Evolutionary conservation across 1,140 invertebrate species (phyloP).

Genomic region (Calephelis nemesis): DNA sequence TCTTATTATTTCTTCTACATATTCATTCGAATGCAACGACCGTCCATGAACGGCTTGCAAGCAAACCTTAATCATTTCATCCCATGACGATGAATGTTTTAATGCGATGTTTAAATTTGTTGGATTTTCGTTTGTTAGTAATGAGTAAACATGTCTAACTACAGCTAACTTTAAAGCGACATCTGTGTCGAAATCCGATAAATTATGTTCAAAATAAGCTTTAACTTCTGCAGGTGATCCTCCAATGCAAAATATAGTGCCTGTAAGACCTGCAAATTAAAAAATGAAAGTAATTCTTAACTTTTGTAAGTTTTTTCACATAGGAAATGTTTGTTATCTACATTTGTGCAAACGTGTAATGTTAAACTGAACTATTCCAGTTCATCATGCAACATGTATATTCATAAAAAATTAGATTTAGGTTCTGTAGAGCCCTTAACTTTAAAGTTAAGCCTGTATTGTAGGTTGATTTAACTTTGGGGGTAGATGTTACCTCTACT

Average conservation of each 20-base stretch:
- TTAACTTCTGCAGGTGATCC: constrained; percentile 43
- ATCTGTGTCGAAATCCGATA: constrained; percentile 37
- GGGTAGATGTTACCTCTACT: too few species aligned
- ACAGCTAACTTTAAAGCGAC: constrained; percentile 43
- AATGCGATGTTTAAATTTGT: constrained; percentile 26
- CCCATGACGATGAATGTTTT: constrained; percentile 34
- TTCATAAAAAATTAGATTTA: too few species aligned
- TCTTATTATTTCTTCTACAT: constrained; percentile 36
- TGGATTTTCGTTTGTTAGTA: constrained; percentile 35
- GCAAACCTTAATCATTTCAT: constrained; percentile 40
- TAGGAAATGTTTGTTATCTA: too few species aligned
- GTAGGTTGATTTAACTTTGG: too few species aligned
- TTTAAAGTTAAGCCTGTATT: too few species aligned
- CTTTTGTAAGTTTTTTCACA: too few species aligned
- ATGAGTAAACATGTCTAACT: constrained; percentile 40
- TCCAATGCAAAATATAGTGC: constrained; percentile 54
- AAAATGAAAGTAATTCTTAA: too few species aligned
- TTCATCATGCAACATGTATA: too few species aligned
- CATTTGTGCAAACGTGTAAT: too few species aligned
- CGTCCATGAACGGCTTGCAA: constrained; percentile 39
- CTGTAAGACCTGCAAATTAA: constrained; percentile 41
- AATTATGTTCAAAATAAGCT: constrained; percentile 33
- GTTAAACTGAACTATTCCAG: too few species aligned
- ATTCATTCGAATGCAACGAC: too few species aligned
- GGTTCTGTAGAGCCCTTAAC: too few species aligned